phyloP scores from a whole-genome alignment of 1,140 invertebrate species.

The Drosophila melanica region DNA sequence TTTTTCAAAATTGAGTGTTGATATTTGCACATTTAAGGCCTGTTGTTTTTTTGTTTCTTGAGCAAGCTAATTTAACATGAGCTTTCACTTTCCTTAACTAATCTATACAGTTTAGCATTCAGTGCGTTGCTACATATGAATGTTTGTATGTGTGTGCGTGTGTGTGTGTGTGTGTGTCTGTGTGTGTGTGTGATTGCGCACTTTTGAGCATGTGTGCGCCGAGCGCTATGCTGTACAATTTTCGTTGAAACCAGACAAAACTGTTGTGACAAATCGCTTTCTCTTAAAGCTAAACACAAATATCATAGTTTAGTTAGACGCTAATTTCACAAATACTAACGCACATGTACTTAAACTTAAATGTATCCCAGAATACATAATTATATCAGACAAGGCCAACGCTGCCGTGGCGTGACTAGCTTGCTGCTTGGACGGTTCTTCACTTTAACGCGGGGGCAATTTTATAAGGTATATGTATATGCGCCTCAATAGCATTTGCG shows the following conservation, averaged over 20 bases:
- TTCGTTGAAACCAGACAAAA: conserved; percentile 74
- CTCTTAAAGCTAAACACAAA: conserved; percentile 44
- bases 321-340: conserved; percentile 55
- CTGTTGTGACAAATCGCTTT: conserved; percentile 52
- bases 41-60: conserved; percentile 61
- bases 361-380: conserved; percentile 54
- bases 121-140: conserved; percentile 12
- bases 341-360: conserved; percentile 73
- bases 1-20: conserved; percentile 69
- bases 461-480: conserved; percentile 12
- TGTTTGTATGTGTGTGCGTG: background rate
- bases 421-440: conserved; percentile 77
- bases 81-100: conserved; percentile 30
- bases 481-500: background rate
- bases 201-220: conserved; percentile 27
- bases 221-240: conserved; percentile 39
- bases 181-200: conserved; percentile 15
- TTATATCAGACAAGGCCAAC: conserved; percentile 57
- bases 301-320: conserved; percentile 41
- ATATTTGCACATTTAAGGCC: conserved; percentile 81
- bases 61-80: conserved; percentile 57
- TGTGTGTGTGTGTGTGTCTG: conserved; percentile 5
- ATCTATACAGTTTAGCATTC: conserved; percentile 43
- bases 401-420: conserved; percentile 41
- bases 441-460: conserved; percentile 73